Conservation (phyloP, 2,113 vertebrate genomes). For the Cyanistes caeruleus region DNA sequence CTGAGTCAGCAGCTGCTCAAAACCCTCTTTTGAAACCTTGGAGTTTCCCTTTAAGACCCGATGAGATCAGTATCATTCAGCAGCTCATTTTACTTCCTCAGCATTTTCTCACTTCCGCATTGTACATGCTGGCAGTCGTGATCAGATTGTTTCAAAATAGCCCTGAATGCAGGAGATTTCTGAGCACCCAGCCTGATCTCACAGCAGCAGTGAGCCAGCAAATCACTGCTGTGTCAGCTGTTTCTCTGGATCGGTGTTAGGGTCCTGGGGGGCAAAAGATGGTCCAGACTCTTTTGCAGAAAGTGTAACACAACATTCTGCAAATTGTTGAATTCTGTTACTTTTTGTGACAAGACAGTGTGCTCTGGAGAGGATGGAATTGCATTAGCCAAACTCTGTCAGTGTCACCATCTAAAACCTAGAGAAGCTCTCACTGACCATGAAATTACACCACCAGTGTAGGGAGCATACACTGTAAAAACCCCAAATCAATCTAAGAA, state of each 20-base stretch:
- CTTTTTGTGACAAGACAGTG: not conserved
- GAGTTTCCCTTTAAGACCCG: conserved; percentile 64
- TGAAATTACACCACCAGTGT: not conserved
- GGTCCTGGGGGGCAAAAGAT: not conserved
- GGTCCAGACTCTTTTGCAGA: not conserved
- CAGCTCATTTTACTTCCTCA: conserved; percentile 70
- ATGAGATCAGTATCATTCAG: conserved; percentile 41
- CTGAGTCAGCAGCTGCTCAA: not conserved
- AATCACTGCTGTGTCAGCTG: not conserved
- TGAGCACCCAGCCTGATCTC: not conserved
- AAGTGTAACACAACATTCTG: not conserved
- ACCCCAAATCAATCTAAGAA: not conserved
- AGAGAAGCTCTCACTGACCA: not conserved
- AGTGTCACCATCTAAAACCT: not conserved
- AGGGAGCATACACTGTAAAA: not conserved
- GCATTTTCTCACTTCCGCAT: conserved; percentile 69
- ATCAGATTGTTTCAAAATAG: conserved; percentile 12
- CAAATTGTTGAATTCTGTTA: not conserved
- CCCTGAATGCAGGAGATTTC: not conserved
- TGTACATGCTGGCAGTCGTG: not conserved
- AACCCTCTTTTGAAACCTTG: conserved; percentile 17
- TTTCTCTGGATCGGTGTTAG: not conserved
- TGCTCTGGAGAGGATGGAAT: not conserved
- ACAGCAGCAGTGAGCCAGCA: not conserved
- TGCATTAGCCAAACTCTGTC: not conserved